These are phyloP conservation scores for Capromys pilorides DNA, from an alignment of 2,797 vertebrate genomes.

Conservation along the genomic window DNA sequence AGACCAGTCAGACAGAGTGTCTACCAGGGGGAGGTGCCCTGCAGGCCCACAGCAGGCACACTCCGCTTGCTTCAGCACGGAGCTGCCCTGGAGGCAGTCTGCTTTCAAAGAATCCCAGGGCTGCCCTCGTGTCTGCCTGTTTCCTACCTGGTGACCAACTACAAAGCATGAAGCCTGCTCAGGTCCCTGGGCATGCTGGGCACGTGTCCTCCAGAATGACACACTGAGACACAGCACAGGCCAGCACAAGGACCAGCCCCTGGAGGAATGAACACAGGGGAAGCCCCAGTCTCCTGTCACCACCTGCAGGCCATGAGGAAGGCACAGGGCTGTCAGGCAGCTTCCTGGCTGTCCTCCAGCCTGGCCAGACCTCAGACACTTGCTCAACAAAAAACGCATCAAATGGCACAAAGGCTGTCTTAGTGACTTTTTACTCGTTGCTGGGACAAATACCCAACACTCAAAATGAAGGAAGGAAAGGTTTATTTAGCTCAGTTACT, in stretches of 20 bases:
- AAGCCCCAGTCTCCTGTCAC: neutral
- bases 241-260: neutral
- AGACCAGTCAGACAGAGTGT: neutral
- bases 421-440: no score
- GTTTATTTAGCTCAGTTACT: no score
- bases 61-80: constrained; percentile 19
- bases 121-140: constrained; percentile 2
- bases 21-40: neutral
- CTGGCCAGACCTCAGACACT: neutral
- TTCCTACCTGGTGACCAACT: constrained; percentile 44
- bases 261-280: neutral
- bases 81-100: neutral
- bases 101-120: constrained; percentile 42
- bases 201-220: neutral
- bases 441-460: no score
- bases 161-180: constrained; percentile 20
- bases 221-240: neutral
- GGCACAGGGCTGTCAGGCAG: neutral
- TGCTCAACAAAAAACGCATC: neutral
- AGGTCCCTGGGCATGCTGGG: neutral
- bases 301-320: neutral
- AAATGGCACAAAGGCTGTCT: constrained; percentile 15
- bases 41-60: neutral
- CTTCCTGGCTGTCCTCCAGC: neutral
- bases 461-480: no score